Conservation (phyloP, 2,113 vertebrate genomes). For the Onychostruthus taczanowskii region DNA sequence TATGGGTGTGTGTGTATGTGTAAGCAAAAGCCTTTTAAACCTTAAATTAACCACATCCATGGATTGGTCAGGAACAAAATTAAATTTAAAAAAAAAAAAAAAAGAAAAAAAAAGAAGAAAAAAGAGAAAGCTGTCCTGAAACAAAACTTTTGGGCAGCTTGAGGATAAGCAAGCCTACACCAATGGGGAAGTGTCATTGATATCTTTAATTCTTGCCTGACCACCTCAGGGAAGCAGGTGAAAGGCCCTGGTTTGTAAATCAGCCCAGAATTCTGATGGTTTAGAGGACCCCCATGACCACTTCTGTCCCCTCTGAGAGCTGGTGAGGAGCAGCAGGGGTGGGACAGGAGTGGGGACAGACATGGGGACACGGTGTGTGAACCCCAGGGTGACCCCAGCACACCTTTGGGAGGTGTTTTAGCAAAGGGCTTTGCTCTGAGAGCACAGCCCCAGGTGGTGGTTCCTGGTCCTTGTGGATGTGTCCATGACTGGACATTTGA, state of each 20-base stretch:
- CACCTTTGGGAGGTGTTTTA: not conserved
- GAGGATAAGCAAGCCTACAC: not conserved
- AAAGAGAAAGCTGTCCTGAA: not conserved
- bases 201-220: not conserved
- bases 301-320: not conserved
- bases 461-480: not conserved
- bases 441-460: not conserved
- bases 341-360: too few species aligned
- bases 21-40: constrained; percentile 66
- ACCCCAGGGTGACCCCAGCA: not conserved
- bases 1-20: constrained; percentile 56
- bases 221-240: not conserved
- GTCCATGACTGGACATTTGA: not conserved
- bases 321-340: not conserved
- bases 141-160: not conserved
- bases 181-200: not conserved
- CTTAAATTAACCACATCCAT: constrained; percentile 55
- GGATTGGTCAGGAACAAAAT: not conserved
- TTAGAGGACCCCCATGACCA: not conserved
- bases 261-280: not conserved
- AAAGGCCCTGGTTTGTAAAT: not conserved
- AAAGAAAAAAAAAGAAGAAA: not conserved
- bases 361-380: not conserved
- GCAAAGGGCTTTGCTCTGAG: not conserved
- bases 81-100: not conserved